Evolutionary conservation across 2,797 vertebrate species (phyloP), one percentile per base, ranked within the genome.

Genomic region (Acanthurus lineatus): DNA sequence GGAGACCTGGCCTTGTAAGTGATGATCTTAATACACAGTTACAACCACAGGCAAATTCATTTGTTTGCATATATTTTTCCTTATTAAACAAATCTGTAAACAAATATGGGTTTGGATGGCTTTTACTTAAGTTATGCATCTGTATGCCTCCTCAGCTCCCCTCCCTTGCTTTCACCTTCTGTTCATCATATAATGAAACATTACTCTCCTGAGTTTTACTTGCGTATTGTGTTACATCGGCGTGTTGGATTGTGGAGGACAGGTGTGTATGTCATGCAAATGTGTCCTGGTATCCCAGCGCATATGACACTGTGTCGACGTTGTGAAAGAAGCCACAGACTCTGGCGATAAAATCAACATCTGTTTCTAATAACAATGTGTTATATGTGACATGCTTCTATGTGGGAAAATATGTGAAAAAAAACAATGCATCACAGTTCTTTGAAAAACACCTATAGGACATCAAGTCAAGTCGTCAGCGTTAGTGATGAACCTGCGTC

Each of bases 321-420:
- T 86, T 56, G 90, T 82, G 90, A 91, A 79, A 89, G 86, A 89
- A 92, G 82, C 84, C 86, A 79, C 85, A 93, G 88, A 92, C 90
- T 83, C 82, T 61, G 52, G 80, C 73, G 88, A 90, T 89, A 92
- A 92, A 91, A 91, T 93, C 90, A 93, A 90, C 93, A 94, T 93
- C 93, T 94, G 92, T 86, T 94, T 93, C 90, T 94, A 92, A 93
- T 94, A 94, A 94, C 90, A 88, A 89, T 61, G 88, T 93, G 94
- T 91, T 93, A 89, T 69, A 91, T 88, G 90, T 92, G 93, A 93
- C 92, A 95, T 79, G 56, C 89, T 92, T 90, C 77, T 75, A 69
- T 78, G 89, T 85, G 72, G 83, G 62, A 69, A 73, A 84, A 87
- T 84, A 83, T 80, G 88, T 80, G 68, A 54, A 57, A 71, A 65